Percentiles rank a stretch among this genome's conserved stretches.
Evolutionary conservation across 2,797 vertebrate species (phyloP).

Genomic region (Potorous gilbertii): DNA sequence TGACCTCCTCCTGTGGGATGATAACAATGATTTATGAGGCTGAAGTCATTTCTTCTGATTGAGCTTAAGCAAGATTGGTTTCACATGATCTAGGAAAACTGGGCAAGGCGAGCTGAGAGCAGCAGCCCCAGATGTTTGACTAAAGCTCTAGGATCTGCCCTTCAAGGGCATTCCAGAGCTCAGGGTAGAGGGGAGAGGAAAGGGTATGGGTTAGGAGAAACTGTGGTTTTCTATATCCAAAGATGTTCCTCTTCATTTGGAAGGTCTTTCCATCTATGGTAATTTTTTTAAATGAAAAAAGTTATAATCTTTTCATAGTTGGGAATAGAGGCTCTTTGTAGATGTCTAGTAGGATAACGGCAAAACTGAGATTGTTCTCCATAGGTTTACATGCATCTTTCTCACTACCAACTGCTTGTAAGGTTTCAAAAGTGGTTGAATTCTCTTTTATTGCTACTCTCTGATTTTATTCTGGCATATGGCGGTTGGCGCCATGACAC

Average conservation of each 20-base stretch:
- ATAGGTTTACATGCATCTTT: constrained; percentile 86
- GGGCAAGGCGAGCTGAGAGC: constrained; percentile 53
- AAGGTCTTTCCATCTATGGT: constrained; percentile 52
- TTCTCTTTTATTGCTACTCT: constrained; percentile 86
- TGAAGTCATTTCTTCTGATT: constrained; percentile 81
- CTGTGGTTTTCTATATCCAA: constrained; percentile 72
- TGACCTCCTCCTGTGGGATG: constrained; percentile 80
- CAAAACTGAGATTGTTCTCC: constrained; percentile 87
- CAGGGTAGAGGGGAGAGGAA: constrained; percentile 6
- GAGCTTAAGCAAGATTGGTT: constrained; percentile 81
- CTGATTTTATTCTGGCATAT: constrained; percentile 87
- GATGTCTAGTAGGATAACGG: constrained; percentile 87
- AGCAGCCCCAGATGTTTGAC: constrained; percentile 74
- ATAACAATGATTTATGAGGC: constrained; percentile 84
- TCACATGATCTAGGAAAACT: constrained; percentile 81
- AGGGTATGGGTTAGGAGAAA: constrained; percentile 47
- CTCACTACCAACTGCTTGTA: constrained; percentile 85
- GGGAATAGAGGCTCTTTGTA: constrained; percentile 82
- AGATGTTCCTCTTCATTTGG: constrained; percentile 82
- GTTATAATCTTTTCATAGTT: constrained; percentile 81
- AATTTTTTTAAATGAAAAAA: constrained; percentile 77
- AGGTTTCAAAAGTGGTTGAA: constrained; percentile 85
- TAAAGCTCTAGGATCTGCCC: constrained; percentile 65
- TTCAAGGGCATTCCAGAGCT: constrained; percentile 76
- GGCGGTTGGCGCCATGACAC: constrained; percentile 87